Conservation (phyloP, 1,140 invertebrate genomes). For the Dryas iulia region DNA sequence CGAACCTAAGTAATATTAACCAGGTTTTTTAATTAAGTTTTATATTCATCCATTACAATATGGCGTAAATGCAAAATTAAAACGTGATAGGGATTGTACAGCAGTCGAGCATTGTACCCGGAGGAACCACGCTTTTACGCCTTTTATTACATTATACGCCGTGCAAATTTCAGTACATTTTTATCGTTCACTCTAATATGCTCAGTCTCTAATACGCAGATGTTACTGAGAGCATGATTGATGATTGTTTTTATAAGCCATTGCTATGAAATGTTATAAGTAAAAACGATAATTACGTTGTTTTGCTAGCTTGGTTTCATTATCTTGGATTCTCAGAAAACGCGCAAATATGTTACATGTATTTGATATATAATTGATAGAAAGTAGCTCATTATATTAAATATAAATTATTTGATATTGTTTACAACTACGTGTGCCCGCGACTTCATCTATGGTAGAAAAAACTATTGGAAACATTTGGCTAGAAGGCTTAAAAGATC, state of each 20-base stretch:
- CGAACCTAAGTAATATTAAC: not conserved
- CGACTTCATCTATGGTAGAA: too few species aligned
- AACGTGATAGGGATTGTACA: not conserved
- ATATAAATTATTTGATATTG: too few species aligned
- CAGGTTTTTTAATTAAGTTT: not conserved
- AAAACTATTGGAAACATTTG: too few species aligned
- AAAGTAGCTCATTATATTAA: too few species aligned
- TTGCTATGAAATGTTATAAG: not conserved
- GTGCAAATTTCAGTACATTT: slow-evolving; percentile 1
- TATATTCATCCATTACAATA: not conserved
- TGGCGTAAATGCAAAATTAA: not conserved
- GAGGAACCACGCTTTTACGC: not conserved
- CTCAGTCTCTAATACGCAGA: not conserved
- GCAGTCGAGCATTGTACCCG: not conserved
- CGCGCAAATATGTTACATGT: not conserved
- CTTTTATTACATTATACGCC: slow-evolving; percentile 1
- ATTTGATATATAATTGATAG: not conserved
- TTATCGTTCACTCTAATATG: slow-evolving; percentile 1
- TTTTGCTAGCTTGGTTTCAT: not conserved
- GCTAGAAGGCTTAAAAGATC: too few species aligned
- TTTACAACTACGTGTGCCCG: too few species aligned
- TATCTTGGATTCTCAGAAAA: not conserved
- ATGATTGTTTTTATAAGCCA: slow-evolving; percentile 4
- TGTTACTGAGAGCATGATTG: slow-evolving; percentile 1
- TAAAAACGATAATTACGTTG: not conserved